Conservation (phyloP, 1,140 invertebrate genomes). For the Geopemphigus sp. region DNA sequence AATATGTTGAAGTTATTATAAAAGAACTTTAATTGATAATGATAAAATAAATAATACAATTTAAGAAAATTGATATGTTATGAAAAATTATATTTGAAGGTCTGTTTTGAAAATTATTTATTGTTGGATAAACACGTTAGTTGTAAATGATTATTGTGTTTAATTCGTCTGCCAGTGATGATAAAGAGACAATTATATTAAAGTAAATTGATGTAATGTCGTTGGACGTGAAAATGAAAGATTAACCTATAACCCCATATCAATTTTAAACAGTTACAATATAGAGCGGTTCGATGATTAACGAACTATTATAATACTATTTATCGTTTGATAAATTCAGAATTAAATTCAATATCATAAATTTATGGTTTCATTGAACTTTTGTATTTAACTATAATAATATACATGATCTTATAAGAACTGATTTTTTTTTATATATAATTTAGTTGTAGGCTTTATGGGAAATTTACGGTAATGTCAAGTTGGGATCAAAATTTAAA, state of each 20-base stretch:
- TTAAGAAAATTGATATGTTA: neutral
- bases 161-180: neutral
- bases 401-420: too few species aligned
- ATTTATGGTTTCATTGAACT: too few species aligned
- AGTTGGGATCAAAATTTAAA: too few species aligned
- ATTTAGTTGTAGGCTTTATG: too few species aligned
- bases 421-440: too few species aligned
- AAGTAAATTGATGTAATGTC: neutral
- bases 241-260: neutral
- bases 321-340: too few species aligned
- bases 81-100: neutral
- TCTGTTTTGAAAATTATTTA: neutral
- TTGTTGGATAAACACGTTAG: neutral
- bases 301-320: neutral
- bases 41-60: neutral
- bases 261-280: neutral
- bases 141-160: neutral
- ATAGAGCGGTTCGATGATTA: neutral
- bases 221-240: neutral
- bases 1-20: neutral
- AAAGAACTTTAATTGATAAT: neutral
- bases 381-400: too few species aligned
- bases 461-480: too few species aligned
- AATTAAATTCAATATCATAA: too few species aligned
- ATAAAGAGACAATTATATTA: neutral